Conservation (phyloP, 1,140 invertebrate species). For the Neodiprion lecontei region DNA sequence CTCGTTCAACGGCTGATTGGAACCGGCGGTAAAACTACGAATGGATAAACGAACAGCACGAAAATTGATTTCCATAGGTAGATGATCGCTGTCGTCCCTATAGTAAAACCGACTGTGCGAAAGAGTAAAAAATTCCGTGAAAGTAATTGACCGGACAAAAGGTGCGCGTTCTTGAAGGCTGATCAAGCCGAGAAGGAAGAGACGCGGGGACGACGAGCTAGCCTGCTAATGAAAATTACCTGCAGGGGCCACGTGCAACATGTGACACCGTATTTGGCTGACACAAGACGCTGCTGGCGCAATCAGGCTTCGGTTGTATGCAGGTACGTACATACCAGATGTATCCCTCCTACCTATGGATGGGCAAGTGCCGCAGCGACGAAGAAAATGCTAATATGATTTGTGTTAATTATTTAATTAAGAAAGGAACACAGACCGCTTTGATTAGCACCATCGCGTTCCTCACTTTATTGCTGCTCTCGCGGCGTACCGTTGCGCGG, state of each 20-base stretch:
- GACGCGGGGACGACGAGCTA: no score
- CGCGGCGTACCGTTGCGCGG: not conserved
- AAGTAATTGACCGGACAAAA: no score
- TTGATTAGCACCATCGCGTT: constrained; percentile 5
- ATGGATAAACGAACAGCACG: no score
- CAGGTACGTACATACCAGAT: not conserved
- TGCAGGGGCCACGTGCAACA: not conserved
- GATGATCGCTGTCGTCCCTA: no score
- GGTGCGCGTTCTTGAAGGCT: no score
- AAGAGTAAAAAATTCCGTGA: no score
- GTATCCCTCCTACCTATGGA: not conserved
- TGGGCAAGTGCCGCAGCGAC: not conserved
- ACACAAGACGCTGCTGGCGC: constrained; percentile 4
- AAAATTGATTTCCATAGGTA: no score
- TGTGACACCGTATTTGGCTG: constrained; percentile 3
- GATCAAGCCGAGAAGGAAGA: no score
- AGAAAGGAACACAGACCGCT: not conserved
- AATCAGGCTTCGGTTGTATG: not conserved
- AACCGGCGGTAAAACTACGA: no score
- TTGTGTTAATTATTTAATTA: constrained; percentile 8
- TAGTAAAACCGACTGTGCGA: no score
- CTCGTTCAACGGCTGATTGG: no score
- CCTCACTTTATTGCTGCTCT: not conserved
- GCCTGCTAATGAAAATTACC: constrained; percentile 3
- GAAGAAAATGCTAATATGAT: constrained; percentile 7